Percentiles rank a stretch among this genome's conserved stretches.
Evolutionary conservation across 1,140 invertebrate species (phyloP).

Genomic region (Aphis gossypii): DNA sequence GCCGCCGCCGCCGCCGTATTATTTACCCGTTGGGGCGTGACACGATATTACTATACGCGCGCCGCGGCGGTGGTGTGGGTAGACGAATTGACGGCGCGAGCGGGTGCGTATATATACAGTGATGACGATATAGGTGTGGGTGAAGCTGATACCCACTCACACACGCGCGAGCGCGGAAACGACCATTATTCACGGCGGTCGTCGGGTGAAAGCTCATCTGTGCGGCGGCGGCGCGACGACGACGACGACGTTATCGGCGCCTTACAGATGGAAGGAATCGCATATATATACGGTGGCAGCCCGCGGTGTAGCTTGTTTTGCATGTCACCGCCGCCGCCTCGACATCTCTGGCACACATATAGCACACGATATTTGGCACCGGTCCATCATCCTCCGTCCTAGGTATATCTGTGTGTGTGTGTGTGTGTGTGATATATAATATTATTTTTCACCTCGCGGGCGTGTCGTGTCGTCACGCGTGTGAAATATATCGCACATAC

Average conservation of each 20-base stretch:
- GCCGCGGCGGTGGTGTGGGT: background rate
- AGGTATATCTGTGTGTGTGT: background rate
- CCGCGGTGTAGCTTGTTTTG: background rate
- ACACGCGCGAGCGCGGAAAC: background rate
- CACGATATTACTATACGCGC: background rate
- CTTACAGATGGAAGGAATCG: conserved; percentile 41
- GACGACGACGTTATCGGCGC: conserved; percentile 36
- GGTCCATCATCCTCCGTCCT: conserved; percentile 20
- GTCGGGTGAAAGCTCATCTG: conserved; percentile 9
- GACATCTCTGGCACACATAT: background rate
- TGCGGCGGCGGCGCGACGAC: background rate
- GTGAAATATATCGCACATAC: background rate
- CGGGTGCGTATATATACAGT: background rate
- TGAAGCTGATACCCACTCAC: background rate
- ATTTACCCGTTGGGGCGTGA: conserved; percentile 37
- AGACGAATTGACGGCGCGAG: background rate
- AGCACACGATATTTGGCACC: background rate
- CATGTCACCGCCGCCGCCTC: conserved; percentile 13
- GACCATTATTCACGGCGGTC: conserved; percentile 36
- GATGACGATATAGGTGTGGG: background rate
- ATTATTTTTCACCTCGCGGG: background rate
- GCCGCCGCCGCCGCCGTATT: background rate
- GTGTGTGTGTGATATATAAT: background rate
- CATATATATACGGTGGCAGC: background rate
- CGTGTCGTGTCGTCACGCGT: background rate